Base-by-base conservation (phyloP, 2,113 vertebrate species). In the Cheilinus undulatus region DNA sequence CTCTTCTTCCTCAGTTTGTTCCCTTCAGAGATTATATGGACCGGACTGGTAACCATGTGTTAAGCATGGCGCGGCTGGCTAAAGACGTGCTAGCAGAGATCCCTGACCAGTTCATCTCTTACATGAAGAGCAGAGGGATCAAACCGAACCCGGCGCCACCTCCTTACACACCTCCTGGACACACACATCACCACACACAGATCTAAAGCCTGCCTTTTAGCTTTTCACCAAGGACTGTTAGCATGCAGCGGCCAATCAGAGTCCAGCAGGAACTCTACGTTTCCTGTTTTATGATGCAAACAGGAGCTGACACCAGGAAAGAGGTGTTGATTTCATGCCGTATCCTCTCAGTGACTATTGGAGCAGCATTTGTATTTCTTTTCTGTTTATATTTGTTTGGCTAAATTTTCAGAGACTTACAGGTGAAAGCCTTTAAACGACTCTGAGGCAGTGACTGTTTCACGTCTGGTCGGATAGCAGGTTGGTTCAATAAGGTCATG, bases 11-110 rank as follows among this genome's bases (percentile, higher is more conserved):
- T 46, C 76, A 97, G 96, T 98, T 98, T 28, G 96, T 98, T 73
- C 96, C 96, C 12, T 97, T 97, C 88, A 93, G 96, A 49, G 96
- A 97, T 88, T 98, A 97, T 19, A 95, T 97, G 92, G 96, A 96
- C 82, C 94, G 96, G 51, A 96, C 95, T 0, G 95, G 95, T 30
- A 96, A 96, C 89, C 95, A 97, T 0, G 96, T 97, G 78, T 83
- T 98, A 27, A 97, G 96, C 83, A 98, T 98, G 96, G 96, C 96
- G 0, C 94, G 96, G 49, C 92, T 98, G 42, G 97, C 96, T 40
- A 96, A 96, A 19, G 96, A 97, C 1, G 96, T 98, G 65, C 94
- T 98, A 63, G 96, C 96, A 0, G 96, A 98, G 91, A 97, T 98
- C 76, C 96, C 96, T 0, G 96, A 98, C 79, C 96, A 98, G 91